Evolutionary conservation across 1,140 invertebrate genomes (phyloP).

Genomic region (Pseudomyrmex dendroicus): DNA sequence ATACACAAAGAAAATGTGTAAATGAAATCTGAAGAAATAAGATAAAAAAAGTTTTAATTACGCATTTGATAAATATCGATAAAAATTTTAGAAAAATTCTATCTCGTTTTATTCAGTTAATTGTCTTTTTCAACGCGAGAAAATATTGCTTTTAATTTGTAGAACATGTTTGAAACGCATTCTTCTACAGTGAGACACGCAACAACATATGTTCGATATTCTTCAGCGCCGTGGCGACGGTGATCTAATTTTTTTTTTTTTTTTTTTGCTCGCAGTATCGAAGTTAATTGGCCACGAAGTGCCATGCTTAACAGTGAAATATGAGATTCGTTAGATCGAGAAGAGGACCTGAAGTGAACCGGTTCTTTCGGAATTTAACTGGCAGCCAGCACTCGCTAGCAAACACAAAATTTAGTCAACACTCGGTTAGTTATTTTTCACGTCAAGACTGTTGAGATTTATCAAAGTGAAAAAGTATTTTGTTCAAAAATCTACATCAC

Average conservation of each 20-base stretch:
- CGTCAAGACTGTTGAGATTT: background rate
- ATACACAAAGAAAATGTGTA: background rate
- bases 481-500: background rate
- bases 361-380: constrained; percentile 34
- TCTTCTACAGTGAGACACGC: constrained; percentile 11
- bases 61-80: background rate
- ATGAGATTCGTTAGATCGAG: constrained; percentile 62
- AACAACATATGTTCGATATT: constrained; percentile 16
- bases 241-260: constrained; percentile 44
- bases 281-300: constrained; percentile 60
- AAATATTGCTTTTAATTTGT: background rate
- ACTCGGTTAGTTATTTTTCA: background rate
- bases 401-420: constrained; percentile 17
- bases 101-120: no score
- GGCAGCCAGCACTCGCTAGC: constrained; percentile 18
- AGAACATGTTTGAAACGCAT: constrained; percentile 15
- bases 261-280: constrained; percentile 35
- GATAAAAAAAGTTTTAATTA: constrained; percentile 3
- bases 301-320: constrained; percentile 57
- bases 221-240: constrained; percentile 7
- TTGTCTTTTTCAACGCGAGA: background rate
- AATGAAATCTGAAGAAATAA: background rate
- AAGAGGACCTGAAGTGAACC: constrained; percentile 48
- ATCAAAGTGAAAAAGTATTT: no score
- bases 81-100: background rate